These are phyloP conservation scores for Pseudochirops corinnae DNA, from an alignment of 2,797 vertebrate genomes.

Conservation along the genomic window DNA sequence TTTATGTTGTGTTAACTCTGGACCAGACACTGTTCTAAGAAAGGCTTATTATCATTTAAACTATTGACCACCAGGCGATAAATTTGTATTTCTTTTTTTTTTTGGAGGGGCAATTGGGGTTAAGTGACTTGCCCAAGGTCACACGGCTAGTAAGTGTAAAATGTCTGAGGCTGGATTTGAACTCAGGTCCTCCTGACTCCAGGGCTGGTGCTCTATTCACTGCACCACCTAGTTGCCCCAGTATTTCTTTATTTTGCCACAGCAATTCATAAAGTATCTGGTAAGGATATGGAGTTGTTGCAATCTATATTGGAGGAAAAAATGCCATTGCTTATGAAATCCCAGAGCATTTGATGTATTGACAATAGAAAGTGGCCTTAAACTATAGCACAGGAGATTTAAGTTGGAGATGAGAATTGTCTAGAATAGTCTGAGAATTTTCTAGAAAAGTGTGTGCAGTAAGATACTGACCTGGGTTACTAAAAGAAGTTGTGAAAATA, in stretches of 20 bases:
- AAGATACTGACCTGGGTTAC: not conserved
- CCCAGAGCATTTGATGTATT: not conserved
- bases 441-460: not conserved
- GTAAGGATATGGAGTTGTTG: not conserved
- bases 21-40: not conserved
- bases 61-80: not conserved
- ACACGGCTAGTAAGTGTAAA: too few species aligned
- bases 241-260: not conserved
- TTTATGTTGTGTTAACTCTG: not conserved
- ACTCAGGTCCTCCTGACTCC: too few species aligned
- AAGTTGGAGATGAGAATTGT: slow-evolving; percentile 13
- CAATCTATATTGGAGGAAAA: not conserved
- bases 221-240: too few species aligned
- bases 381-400: not conserved
- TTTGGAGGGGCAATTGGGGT: too few species aligned
- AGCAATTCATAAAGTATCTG: not conserved
- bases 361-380: not conserved
- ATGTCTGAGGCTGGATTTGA: too few species aligned
- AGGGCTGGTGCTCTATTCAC: too few species aligned
- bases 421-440: not conserved
- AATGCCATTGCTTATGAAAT: not conserved
- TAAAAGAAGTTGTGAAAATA: not conserved
- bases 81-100: not conserved
- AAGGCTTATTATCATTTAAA: not conserved
- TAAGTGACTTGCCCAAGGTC: too few species aligned